Evolutionary conservation across 2,113 vertebrate species (phyloP).

Genomic region (Leptodactylus fuscus): DNA sequence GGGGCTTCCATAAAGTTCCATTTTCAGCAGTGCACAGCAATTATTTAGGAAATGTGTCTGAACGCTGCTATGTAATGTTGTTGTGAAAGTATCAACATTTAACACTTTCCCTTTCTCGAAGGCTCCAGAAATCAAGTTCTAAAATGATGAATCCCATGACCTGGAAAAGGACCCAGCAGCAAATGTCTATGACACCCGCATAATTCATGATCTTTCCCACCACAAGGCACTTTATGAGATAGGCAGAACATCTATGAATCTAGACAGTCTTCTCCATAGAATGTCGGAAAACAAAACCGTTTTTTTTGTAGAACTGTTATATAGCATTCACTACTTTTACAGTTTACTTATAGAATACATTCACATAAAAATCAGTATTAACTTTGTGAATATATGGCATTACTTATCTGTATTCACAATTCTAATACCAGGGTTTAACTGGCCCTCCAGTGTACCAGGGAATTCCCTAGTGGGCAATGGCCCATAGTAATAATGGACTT

Average conservation of each 20-base stretch:
- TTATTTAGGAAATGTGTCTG: not conserved
- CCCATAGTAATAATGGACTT: too few species aligned
- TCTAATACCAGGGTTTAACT: too few species aligned
- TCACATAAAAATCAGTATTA: too few species aligned
- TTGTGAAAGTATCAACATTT: not conserved
- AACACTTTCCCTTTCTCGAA: not conserved
- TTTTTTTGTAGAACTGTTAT: not conserved
- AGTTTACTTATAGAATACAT: too few species aligned
- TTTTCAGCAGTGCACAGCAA: not conserved
- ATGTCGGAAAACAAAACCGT: not conserved
- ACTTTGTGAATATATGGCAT: too few species aligned
- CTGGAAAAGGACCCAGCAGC: not conserved
- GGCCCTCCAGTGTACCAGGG: too few species aligned
- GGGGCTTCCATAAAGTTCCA: not conserved
- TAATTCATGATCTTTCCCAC: conserved; percentile 2
- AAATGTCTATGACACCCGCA: not conserved
- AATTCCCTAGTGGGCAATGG: too few species aligned
- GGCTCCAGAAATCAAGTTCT: not conserved
- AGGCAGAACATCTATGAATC: not conserved
- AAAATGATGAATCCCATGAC: not conserved
- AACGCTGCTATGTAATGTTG: not conserved
- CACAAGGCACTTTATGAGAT: not conserved
- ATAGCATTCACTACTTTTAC: not conserved
- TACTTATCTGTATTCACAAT: too few species aligned
- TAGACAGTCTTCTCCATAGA: too few species aligned